Base-by-base conservation (phyloP, 2,113 vertebrate genomes). In the Cairina moschata region DNA sequence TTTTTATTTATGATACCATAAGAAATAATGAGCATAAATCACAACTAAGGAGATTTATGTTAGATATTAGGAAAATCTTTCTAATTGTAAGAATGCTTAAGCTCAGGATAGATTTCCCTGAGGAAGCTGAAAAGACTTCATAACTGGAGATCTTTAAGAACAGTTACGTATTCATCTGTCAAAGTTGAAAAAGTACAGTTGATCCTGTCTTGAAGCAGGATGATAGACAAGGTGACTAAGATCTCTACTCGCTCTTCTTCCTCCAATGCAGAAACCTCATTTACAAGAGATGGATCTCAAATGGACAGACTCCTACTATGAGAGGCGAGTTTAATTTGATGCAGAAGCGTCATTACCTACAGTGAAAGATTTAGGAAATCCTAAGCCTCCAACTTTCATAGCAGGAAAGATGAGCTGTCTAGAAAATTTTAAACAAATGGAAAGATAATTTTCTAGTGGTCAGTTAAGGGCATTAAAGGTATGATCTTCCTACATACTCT, bases 21-120 rank as follows among this genome's bases (percentile, higher is more conserved):
- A 83, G 80, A 95, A 78, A 91, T 90, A 91, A 83, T 34, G 69
- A 86, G 76, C 65, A 93, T 92, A 92, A 81, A 25, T 75, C 83
- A 8, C 18, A 94, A 80, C 88, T 81, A 86, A 75, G 68, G 60
- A 94, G 92, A 96, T 86, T 95, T 94, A 84, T 60, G 80, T 67
- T 86, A 92, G 88, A 96, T 96, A 93, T 74, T 67, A 72, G 22
- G 46, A 71, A 88, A 83, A 92, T 78, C 56, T 92, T 83, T 75
- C 22, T 84, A 92, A 81, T 65, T 90, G 52, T 83, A 78, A 81
- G 88, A 56, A 88, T 69, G 81, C 7, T 88, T 77, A 72, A 93
- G 86, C 73, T 71, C 42, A 71, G 91, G 36, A 59, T 40, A 93
- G 68, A 81, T 94, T 88, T 94, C 88, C 56, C 68, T 11, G 6